Evolutionary conservation across 2,113 vertebrate species (phyloP), one percentile per base, ranked within the genome.

Genomic region (Scortum barcoo): DNA sequence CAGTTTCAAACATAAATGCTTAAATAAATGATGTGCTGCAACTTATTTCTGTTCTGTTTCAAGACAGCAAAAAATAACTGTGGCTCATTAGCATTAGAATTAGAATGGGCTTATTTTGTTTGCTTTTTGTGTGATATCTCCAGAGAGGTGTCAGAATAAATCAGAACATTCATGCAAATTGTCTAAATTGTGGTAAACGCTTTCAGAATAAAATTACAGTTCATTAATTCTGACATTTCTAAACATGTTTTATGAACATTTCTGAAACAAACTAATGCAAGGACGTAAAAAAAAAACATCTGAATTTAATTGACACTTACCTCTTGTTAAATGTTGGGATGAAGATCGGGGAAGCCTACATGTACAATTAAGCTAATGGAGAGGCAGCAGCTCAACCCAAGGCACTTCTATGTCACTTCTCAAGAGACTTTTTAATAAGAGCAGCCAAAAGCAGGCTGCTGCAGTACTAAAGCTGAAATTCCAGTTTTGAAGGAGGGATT

Each of bases 401-500:
- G 22, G 12, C 63, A 81, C 70, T 20, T 62, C 60, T 54, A 60
- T 76, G 71, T 57, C 58, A 53, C 46, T 56, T 73, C 69, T 72
- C 24, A 38, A 60, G 54, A 57, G 61, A 51, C 77, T 77, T 80
- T 90, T 89, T 83, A 65, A 53, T 30, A 86, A 67, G 73, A 56
- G 79, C 67, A 72, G 73, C 60, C 69, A 71, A 81, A 91, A 81
- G 82, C 72, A 36, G 48, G 42, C 30, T 53, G 72, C 82, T 82
- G 53, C 26, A 51, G 54, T 38, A 24, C 58, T 82, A 46, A 69
- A 79, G 62, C 65, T 75, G 79, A 73, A 82, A 80, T 81, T 83
- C 51, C 48, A 72, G 66, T 76, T 87, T 66, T 80, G 84, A 94
- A 87, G 88, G 90, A 92, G 86, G 92, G 91, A 93, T 92, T 86